Base-by-base conservation (phyloP, 2,797 vertebrate species). In the Odontamblyopus lacepedii region DNA sequence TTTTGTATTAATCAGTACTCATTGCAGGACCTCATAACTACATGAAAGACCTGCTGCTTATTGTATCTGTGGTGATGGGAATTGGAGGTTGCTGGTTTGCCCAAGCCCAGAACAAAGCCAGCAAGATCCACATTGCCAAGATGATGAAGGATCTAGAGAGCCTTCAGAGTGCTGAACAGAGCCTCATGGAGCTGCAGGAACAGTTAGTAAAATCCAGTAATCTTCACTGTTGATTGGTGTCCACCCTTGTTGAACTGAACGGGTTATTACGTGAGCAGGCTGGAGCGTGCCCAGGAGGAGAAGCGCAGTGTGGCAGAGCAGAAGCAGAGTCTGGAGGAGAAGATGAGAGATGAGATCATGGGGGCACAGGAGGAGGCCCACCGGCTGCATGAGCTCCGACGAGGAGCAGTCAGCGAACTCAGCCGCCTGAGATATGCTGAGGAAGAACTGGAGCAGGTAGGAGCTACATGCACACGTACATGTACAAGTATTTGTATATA, bases 71-170 rank as follows among this genome's bases (percentile, higher is more conserved):
- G 85, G 94, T 98, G 80, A 99, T 99, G 93, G 97, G 97, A 63
- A 92, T 99, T 79, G 96, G 97, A 23, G 98, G 97, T 72, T 98
- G 96, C 92, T 98, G 96, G 96, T 99, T 99, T 91, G 97, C 98
- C 23, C 96, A 96, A 82, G 93, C 93, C 1, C 98, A 99, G 86
- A 99, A 95, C 93, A 98, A 96, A 92, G 88, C 92, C 71, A 98
- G 97, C 50, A 98, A 96, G 91, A 89, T 97, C 76, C 97, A 99
- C 83, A 94, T 99, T 71, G 79, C 94, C 83, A 98, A 95, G 93
- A 99, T 99, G 98, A 99, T 99, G 92, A 99, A 97, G 92, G 98
- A 99, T 78, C 92, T 99, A 84, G 98, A 99, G 85, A 97, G 98
- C 79, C 95, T 99, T 8, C 98, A 99, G 81, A 95, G 91, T 53